Base-by-base conservation (phyloP, 2,113 vertebrate species). In the Apeltes quadracus region DNA sequence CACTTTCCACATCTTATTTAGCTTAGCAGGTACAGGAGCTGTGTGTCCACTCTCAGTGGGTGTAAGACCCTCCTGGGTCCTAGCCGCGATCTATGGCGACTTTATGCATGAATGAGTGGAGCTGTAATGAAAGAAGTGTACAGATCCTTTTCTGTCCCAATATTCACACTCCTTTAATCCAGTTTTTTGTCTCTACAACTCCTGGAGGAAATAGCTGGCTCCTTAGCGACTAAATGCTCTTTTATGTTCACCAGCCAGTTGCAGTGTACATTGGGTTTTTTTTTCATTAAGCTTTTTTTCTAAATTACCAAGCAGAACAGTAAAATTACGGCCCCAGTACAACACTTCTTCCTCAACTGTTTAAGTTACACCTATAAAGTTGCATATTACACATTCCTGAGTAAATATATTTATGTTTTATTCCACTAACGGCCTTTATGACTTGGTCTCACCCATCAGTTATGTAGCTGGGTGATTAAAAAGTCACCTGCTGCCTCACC, bases 381-480 rank as follows among this genome's bases (percentile, higher is more conserved):
- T 23, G 12, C 22, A 23, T 51, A 14, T 51, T 36, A 57, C 29
- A 57, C 1, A 10, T 20, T n/a, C 54, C 7, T 34, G 18, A 36
- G 29, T 20, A 34, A 34, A n/a, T 43, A 25, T 41, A 32, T 22
- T 32, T 73, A 10, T 3, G 3, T 8, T 32, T 12, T 41, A 32
- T 56, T 58, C 22, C 8, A 23, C 11, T 46, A 43, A 20, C 39
- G 11, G 58, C 43, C 36, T 72, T 38, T 34, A 32, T 9, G 58
- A 54, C 14, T 53, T 63, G 41, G 41, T 61, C 23, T 48, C 16
- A 32, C 56, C 39, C 23, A 54, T 75, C 56, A 63, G 3, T 53
- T 69, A 65, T 66, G 75, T n/a, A 75, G 67, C 54, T 65, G 56
- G 63, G 22, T 61, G n/a, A 59, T 64, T 11, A 69, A 76, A 65